Conservation (phyloP, 2,113 vertebrate genomes). For the Nansenia antarctica region DNA sequence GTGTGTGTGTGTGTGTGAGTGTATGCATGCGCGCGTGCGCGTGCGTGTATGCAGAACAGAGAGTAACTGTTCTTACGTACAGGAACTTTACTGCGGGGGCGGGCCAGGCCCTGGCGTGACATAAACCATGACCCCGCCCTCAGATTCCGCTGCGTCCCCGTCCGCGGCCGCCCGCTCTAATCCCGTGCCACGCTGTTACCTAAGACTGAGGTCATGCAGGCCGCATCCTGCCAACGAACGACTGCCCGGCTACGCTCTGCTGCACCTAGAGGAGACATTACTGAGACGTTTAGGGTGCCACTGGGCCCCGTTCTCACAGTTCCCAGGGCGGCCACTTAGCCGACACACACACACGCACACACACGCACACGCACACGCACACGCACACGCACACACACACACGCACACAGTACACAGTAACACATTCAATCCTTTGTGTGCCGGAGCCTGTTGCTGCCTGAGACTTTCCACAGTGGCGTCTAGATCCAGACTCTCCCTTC, state of each 20-base stretch:
- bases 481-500: background rate
- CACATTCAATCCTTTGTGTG: background rate
- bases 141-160: slow-evolving; percentile 34
- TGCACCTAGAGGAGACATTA: slow-evolving; percentile 1
- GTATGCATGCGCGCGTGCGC: no score
- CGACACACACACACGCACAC: background rate
- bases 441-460: no score
- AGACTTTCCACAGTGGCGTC: no score
- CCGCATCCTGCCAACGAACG: slow-evolving; percentile 38
- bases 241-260: background rate
- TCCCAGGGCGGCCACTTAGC: no score
- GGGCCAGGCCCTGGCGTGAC: background rate
- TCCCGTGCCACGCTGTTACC: slow-evolving; percentile 45
- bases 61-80: no score
- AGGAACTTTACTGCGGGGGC: no score
- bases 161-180: slow-evolving; percentile 38
- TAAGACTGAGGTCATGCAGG: slow-evolving; percentile 60
- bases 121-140: slow-evolving; percentile 41
- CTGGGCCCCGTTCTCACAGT: slow-evolving; percentile 5
- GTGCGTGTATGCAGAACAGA: no score
- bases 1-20: no score
- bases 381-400: background rate
- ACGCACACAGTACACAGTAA: background rate
- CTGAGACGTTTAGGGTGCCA: slow-evolving; percentile 14
- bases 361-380: background rate